Conservation (phyloP, 2,888 invertebrate species). For the Unio delphinus region DNA sequence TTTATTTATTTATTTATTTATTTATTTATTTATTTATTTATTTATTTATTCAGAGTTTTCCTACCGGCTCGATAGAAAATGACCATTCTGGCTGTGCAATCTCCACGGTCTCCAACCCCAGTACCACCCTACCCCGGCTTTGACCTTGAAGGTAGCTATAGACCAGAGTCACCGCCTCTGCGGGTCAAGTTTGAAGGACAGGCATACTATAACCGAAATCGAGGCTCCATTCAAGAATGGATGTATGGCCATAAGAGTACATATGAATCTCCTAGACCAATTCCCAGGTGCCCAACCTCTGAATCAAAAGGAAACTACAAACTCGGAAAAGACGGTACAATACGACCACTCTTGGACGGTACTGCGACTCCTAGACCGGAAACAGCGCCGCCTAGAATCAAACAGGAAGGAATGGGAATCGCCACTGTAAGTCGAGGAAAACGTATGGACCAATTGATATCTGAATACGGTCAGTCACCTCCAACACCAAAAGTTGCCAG, state of each 20-base stretch:
- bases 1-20: too few relatives aligned
- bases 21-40: too few relatives aligned
- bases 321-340: constrained; percentile 45
- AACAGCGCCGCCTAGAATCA: constrained; percentile 54
- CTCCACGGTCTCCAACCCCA: constrained; percentile 12
- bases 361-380: constrained; percentile 46
- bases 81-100: neutral
- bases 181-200: constrained; percentile 50
- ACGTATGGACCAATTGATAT: constrained; percentile 51
- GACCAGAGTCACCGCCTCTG: constrained; percentile 26
- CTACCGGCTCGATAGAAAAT: too few relatives aligned
- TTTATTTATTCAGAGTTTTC: too few relatives aligned
- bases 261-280: constrained; percentile 32
- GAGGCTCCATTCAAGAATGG: constrained; percentile 47
- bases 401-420: constrained; percentile 49
- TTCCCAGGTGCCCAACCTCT: constrained; percentile 48
- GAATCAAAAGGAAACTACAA: constrained; percentile 44
- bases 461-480: constrained; percentile 46
- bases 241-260: constrained; percentile 26
- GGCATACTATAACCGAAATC: constrained; percentile 32
- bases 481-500: constrained; percentile 42
- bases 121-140: constrained; percentile 43
- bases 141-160: constrained; percentile 36
- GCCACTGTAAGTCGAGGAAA: constrained; percentile 43
- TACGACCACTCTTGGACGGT: constrained; percentile 43